Evolutionary conservation across 2,113 vertebrate species (phyloP), one percentile per base, ranked within the genome.

Genomic region (Microtus pennsylvanicus): DNA sequence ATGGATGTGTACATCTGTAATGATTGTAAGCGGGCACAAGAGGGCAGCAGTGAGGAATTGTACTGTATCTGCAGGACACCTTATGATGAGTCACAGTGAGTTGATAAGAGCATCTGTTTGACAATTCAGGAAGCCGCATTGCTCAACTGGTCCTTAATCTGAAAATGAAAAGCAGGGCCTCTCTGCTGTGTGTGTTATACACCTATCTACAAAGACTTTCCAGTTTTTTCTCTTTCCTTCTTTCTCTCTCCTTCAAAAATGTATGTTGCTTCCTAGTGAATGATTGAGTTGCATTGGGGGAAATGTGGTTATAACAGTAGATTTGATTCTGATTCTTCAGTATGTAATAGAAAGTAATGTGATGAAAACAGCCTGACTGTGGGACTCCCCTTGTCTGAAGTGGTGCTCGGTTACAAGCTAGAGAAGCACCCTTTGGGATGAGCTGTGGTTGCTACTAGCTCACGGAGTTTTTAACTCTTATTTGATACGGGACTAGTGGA

Each of bases 1-100:
- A 98, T 99, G 99, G 99, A 99, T 98, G 99, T 99, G 99, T 99
- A 99, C 99, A 99, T 99, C 99, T 99, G 99, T 97, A 99, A 99
- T 96, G 99, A 99, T 98, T 99, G 99, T 98, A 99, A 99, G 98
- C 99, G 99, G 91, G 99, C 99, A 97, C 99, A 99, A 99, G 99
- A 99, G 98, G 99, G 99, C 98, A 99, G 98, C 99, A 99, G 98
- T 96, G 99, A 99, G 99, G 99, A 99, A 98, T 99, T 99, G 98
- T 99, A 99, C 99, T 99, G 99, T 99, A 99, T 99, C 99, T 99
- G 99, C 98, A 99, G 99, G 98, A 99, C 99, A 98, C 99, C 99
- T 98, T 99, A 99, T 99, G 99, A 99, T 99, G 99, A 99, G 98
- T 99, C 99, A 96, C 99, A 99, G 99, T 99, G 99, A 99, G 99